Evolutionary conservation across 2,797 vertebrate species (phyloP), one percentile per base, ranked within the genome.

Genomic region (Hypotaenidia okinawae): DNA sequence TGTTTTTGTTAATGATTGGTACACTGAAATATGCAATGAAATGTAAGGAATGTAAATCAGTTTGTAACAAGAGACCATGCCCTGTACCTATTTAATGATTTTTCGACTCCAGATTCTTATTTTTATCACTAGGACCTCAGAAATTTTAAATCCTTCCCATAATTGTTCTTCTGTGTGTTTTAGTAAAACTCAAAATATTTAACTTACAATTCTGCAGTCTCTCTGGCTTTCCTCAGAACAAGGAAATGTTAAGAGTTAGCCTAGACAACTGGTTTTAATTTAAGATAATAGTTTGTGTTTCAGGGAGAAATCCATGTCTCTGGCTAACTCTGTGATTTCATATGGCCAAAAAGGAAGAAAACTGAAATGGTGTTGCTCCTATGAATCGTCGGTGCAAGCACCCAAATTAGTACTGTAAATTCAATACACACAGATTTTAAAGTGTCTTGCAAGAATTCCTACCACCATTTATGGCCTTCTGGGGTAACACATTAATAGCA

Each of bases 321-420:
- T 91, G 43, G 41, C 76, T 94, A 77, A 70, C 43, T 76, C 84
- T 47, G 30, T 75, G 51, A 87, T 87, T 96, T 82, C 80, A 81
- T 49, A 90, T 7, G 28, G 87, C 39, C 92, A 91, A 63, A 91
- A 96, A 89, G 81, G 57, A 77, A 93, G 64, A 81, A 83, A 86
- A 63, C 19, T 11, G 41, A 94, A 69, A 77, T 84, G 52, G 47
- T 78, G 33, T 23, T 90, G 41, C 35, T 94, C 76, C 78, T 92
- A 87, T 64, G 77, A 89, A 84, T 91, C 43, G 94, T 90, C 83
- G 47, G 72, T 54, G 80, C 82, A 95, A 96, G 86, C 88, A 83
- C 84, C 70, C 90, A 92, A 96, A 95, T 93, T 91, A 93, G 91
- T 76, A 86, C 68, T 61, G n/a, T 47, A 96, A 96, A 96, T 94